Base-by-base conservation (phyloP, 2,888 invertebrate genomes). In the Gisinianus flammeolus region DNA sequence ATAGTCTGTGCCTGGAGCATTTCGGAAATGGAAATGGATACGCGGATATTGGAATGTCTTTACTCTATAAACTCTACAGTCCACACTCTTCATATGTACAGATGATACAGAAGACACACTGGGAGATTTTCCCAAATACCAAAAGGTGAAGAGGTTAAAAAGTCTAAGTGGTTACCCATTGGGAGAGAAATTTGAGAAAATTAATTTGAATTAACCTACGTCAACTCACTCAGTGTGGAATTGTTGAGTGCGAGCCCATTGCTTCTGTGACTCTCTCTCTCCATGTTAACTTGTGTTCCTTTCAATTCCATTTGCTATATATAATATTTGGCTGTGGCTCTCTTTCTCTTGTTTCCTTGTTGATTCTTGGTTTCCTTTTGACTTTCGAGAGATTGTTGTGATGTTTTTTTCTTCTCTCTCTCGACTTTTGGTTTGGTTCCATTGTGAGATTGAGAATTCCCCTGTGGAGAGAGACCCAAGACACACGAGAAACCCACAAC, bases 151-250 rank as follows among this genome's bases (percentile, higher is more conserved):
- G n/a, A 76, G 69, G 76, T 76, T 76, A 54, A 71, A n/a, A 19
- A 16, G n/a, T 16, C 54, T 58, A 69, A 56, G 69, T 56, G 58
- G 75, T 58, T 68, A 52, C 68, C 68, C 28, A 76, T n/a, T n/a
- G 56, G 28, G 76, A 54, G 76, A 28, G 56, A 67, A 76, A n/a
- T n/a, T n/a, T n/a, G n/a, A n/a, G n/a, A n/a, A 28, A 76, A 76
- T 76, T 76, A 76, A 76, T 76, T 76, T 76, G 76, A 76, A 76
- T 76, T 76, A 76, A 69, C 68, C 76, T 69, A 30, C 2, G 66
- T 66, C 66, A 66, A 30, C 16, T 54, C 19, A 54, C 19, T 28
- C 28, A 30, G n/a, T n/a, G n/a, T n/a, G n/a, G n/a, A n/a, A n/a
- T n/a, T n/a, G n/a, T n/a, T n/a, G n/a, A n/a, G n/a, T n/a, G n/a